Evolutionary conservation across 2,113 vertebrate genomes (phyloP), one percentile per base, ranked within the genome.

Genomic region (Caranx ignobilis): DNA sequence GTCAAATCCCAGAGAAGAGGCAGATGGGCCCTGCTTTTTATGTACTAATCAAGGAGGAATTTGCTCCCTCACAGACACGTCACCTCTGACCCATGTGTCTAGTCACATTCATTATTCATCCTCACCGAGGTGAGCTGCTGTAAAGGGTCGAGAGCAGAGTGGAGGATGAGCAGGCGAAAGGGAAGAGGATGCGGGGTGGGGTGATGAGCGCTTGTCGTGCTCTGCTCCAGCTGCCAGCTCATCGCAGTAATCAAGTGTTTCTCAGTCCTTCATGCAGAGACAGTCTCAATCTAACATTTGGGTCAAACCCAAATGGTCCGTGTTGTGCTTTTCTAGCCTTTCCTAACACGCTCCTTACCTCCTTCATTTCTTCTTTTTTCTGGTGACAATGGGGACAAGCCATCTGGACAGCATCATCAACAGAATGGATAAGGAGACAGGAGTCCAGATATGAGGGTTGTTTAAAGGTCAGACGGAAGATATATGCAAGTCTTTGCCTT

Each of bases 41-140:
- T 92, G 92, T 94, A 93, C 93, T 93, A 94, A 95, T 95, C 94
- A 93, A 94, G 93, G 88, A 93, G 93, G 94, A 95, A 93, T 94
- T 93, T 91, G 91, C 91, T 94, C 92, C 89, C 93, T 91, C 92
- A 92, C 92, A 95, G 93, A 95, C 91, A 94, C 77, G 78, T 87
- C 92, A 93, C 93, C 94, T 91, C 83, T 93, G 94, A 95, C 94
- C 94, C 88, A 13, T 41, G 88, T 76, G 82, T 94, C 92, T 93
- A 86, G 91, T 94, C 93, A 86, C 90, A 94, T 95, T 93, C 88
- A 95, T 95, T 94, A 95, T 95, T 95, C 94, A 95, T 95, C 85
- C 65, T 77, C 82, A 72, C 88, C 35, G 87, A 93, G 92, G 94
- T 93, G 92, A 95, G 87, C 70, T 31, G 81, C 82, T 87, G 85